These are phyloP conservation scores for Agrochola circellaris DNA, from an alignment of 2,888 invertebrate species.

Conservation along the genomic window DNA sequence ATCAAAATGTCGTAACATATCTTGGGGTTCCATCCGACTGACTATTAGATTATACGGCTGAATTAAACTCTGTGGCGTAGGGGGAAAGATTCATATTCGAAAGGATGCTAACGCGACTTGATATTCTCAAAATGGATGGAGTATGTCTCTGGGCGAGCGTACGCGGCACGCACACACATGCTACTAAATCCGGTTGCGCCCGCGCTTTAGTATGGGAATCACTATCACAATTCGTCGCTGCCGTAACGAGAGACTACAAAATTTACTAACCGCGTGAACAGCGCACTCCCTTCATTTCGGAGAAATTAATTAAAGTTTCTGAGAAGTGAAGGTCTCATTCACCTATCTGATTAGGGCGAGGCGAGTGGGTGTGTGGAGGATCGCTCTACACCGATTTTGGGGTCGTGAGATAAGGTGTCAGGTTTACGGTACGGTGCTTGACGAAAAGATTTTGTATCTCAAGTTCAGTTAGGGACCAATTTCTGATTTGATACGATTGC, in stretches of 20 bases:
- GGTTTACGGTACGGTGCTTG: conserved; percentile 62
- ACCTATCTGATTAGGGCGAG: conserved; percentile 80
- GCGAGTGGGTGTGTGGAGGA: conserved; percentile 58
- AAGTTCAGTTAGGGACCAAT: conserved; percentile 25
- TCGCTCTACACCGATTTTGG: conserved; percentile 62
- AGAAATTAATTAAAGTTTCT: conserved; percentile 87
- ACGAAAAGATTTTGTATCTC: conserved; percentile 58
- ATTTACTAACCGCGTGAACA: conserved; percentile 79
- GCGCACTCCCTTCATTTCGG: conserved; percentile 79
- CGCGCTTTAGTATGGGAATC: conserved; percentile 73
- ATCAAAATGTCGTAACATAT: conserved; percentile 71
- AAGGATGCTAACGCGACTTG: conserved; percentile 58
- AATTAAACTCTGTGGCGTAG: conserved; percentile 69
- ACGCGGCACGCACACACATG: conserved; percentile 71
- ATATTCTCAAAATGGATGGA: conserved; percentile 70
- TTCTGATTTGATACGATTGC: conserved; percentile 12
- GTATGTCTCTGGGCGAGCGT: conserved; percentile 67
- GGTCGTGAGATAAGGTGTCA: conserved; percentile 71
- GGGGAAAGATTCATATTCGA: conserved; percentile 68
- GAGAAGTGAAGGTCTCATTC: conserved; percentile 81
- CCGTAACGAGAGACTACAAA: conserved; percentile 79
- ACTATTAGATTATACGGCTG: conserved; percentile 60
- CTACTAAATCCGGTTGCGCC: conserved; percentile 78
- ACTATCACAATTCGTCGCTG: conserved; percentile 78
- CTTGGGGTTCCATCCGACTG: conserved; percentile 65